phyloP scores from a whole-genome alignment of 2,113 vertebrate species.

The Scomber scombrus region DNA sequence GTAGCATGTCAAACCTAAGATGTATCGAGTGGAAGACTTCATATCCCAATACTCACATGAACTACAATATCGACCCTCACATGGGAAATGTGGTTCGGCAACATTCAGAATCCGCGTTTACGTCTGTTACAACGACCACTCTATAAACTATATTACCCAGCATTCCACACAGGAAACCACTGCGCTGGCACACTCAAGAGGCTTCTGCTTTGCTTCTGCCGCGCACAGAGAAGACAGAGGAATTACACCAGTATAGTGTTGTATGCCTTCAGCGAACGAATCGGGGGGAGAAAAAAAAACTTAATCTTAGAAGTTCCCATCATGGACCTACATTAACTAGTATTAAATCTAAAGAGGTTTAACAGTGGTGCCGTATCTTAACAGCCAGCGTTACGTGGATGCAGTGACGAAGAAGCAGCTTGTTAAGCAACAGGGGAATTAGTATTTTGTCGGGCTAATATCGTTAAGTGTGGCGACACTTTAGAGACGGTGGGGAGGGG shows the following conservation, averaged over 20 bases:
- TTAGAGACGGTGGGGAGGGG: constrained; percentile 33
- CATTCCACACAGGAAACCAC: background rate
- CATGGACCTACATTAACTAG: constrained; percentile 12
- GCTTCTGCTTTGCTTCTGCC: constrained; percentile 81
- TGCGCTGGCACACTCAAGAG: constrained; percentile 70
- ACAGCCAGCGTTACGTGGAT: constrained; percentile 56
- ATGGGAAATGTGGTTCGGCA: constrained; percentile 66
- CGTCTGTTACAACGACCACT: accelerated
- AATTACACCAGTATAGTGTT: constrained; percentile 78
- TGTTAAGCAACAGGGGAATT: constrained; percentile 65
- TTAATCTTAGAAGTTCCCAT: constrained; percentile 58
- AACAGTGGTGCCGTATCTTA: background rate
- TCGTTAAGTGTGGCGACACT: constrained; percentile 55
- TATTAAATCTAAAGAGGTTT: background rate
- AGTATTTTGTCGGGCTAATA: constrained; percentile 68
- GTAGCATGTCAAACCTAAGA: constrained; percentile 24
- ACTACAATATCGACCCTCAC: accelerated
- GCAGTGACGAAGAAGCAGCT: constrained; percentile 50
- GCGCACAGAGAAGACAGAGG: constrained; percentile 76
- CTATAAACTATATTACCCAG: constrained; percentile 76
- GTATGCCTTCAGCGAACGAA: constrained; percentile 48
- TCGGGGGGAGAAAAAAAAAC: constrained; percentile 49
- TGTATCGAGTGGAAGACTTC: constrained; percentile 20
- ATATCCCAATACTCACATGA: constrained; percentile 26
- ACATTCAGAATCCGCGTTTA: accelerated